Evolutionary conservation across 1,140 invertebrate genomes (phyloP), one percentile per base, ranked within the genome.

Genomic region (Chlorops oryzae): DNA sequence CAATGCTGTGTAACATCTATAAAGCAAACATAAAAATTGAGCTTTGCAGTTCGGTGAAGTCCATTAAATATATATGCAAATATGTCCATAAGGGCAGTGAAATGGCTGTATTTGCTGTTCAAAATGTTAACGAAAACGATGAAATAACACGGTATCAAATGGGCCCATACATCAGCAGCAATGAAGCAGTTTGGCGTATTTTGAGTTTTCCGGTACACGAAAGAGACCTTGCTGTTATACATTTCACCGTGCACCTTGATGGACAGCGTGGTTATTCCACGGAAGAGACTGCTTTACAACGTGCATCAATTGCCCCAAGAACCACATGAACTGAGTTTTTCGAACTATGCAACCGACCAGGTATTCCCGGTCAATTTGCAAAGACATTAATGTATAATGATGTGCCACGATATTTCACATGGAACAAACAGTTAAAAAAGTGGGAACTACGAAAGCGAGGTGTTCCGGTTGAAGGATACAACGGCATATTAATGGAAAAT

Each of bases 21-120:
- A 48, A 65, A 78, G 78, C 59, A 77, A 77, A 71, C 50, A 69
- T 72, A 3, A 74, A 74, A 52, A 58, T 70, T 21, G 64, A 72
- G 51, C 55, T 42, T 28, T 73, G 67, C 46, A 66, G 63, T 59
- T 74, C 70, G 4, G 55, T 76, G 20, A 65, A 72, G 56, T 47
- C 56, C 15, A 61, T 75, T 5, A 75, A 75, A 55, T 75, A 73
- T 45, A 62, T 70, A 22, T 69, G 58, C 47, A 73, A 73, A 59
- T 76, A 73, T 63, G 59, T 77, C 6, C 62, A 63, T 21, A 75
- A 76, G 63, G 70, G 65, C 7, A 62, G 62, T 25, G 55, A 72
- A 48, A 50, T 58, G 51, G 60, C 61, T 74, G 72, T 56, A 17
- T 34, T 38, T 38, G 49, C 37, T 28, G 65, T 70, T 25, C 41